A percentile compares a stretch with the other conserved stretches of the same genome.
Conservation (phyloP, 2,113 vertebrate genomes). For the Rutilus rutilus region DNA sequence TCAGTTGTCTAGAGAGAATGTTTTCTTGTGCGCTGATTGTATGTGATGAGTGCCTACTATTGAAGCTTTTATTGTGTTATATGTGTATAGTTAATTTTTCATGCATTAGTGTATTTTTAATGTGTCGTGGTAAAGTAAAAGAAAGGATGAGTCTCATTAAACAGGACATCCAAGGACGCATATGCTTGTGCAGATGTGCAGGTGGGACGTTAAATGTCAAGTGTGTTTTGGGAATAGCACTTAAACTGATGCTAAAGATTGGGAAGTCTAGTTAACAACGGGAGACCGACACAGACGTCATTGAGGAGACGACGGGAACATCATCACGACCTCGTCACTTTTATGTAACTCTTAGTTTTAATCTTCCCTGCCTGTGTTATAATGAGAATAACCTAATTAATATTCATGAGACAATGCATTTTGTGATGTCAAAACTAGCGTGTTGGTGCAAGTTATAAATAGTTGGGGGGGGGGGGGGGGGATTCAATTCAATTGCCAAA, state of each 20-base stretch:
- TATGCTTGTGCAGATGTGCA: background rate
- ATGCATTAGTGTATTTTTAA: background rate
- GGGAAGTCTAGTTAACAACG: background rate
- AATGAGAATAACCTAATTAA: background rate
- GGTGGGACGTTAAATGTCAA: constrained; percentile 6
- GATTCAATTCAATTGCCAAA: background rate
- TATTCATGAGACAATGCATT: background rate
- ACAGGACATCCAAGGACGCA: background rate
- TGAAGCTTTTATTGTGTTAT: background rate
- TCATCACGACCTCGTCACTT: background rate
- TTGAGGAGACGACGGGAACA: background rate
- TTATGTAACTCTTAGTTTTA: background rate
- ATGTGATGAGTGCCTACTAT: background rate
- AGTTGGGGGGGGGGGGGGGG: no score
- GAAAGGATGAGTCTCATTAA: constrained; percentile 8
- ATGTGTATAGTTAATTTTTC: background rate
- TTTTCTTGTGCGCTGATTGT: no score
- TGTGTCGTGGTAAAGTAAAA: background rate
- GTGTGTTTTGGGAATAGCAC: background rate
- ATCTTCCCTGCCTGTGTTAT: background rate
- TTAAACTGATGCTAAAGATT: background rate
- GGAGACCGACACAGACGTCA: background rate
- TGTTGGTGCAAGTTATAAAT: background rate
- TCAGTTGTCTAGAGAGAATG: no score
- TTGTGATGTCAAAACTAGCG: background rate